Base-by-base conservation (phyloP, 2,113 vertebrate genomes). In the Aspidoscelis tigris region DNA sequence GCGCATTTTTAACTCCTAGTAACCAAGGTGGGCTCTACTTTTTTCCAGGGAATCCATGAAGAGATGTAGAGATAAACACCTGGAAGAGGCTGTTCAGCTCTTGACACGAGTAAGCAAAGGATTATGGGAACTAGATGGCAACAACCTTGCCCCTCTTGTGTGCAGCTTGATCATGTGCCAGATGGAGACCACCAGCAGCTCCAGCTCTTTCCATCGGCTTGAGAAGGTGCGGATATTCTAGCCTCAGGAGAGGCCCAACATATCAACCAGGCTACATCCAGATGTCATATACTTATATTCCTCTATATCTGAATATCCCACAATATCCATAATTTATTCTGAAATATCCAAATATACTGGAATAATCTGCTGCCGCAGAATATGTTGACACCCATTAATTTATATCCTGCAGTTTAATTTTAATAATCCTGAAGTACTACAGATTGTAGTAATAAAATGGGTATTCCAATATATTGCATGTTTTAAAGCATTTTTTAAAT, bases 191-290 rank as follows among this genome's bases (percentile, higher is more conserved):
- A 91, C 92, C 5, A 70, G 80, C 91, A 95, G 94, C 92, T 96
- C 97, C 89, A 94, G 94, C 70, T 94, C 95, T 71, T 97, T 96
- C 88, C 95, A 96, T n/a, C 98, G 97, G 84, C 93, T 98, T 81
- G 97, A 98, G 86, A 95, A 97, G 97, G 98, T 98, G 69, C 0
- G 87, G 84, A 44, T 5, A 0, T 6, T 24, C 14, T 20, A 2
- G 7, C 33, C 72, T 44, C 0, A 3, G 10, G 9, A 33, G 33
- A 4, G 26, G 66, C 66, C 24, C 66, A n/a, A 26, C 66, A 8
- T 7, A 0, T 74, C 9, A 44, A 33, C 33, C 33, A 33, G 33
- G 33, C 33, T 33, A 33, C 33, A 33, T 33, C 33, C 33, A 33
- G 33, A 33, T 1, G 33, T 33, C 33, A 33, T 33, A 33, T 33